Evolutionary conservation across 2,797 vertebrate species (phyloP), one percentile per base, ranked within the genome.

Genomic region (Phoeniculus purpureus): DNA sequence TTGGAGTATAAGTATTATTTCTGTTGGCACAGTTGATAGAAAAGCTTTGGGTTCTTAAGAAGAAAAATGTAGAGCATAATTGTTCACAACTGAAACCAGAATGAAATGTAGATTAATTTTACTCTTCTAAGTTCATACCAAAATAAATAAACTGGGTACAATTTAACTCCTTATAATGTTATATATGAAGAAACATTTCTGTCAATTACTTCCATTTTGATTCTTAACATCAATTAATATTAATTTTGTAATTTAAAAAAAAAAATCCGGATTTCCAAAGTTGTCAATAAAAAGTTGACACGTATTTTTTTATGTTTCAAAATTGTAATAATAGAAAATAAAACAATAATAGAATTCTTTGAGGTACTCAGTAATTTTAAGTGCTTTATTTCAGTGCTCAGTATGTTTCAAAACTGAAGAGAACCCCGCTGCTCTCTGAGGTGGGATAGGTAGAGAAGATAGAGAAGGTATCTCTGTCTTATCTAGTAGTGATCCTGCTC

Each of bases 21-120:
- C 21, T 64, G 13, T 65, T 1, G 37, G 2, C 48, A 37, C 11
- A 11, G 7, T 21, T 72, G 6, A 3, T 48, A 61, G 83, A 62
- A 16, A 74, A 17, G 0, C 1, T 59, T n/a, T 34, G 13, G 5
- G 5, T 21, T 67, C 27, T 0, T 51, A 31, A 87, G 3, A 60
- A 66, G 1, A 15, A 75, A 80, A 71, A 16, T 0, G 0, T 37
- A 26, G n/a, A 4, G 15, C 15, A 4, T 5, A 51, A 26, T 15
- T 45, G 3, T 31, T 76, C 51, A 61, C 3, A 52, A 19, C 2
- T 45, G 11, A 34, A 76, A 61, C 9, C 47, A 47, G 7, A 75
- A 47, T 4, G 7, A 37, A 76, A 56, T 29, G 54, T 56, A 48
- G 1, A 9, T 37, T 77, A n/a, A 52, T 67, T 71, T 85, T 52